phyloP scores from a whole-genome alignment of 2,113 vertebrate genomes.

The Potamarius usumacintae region DNA sequence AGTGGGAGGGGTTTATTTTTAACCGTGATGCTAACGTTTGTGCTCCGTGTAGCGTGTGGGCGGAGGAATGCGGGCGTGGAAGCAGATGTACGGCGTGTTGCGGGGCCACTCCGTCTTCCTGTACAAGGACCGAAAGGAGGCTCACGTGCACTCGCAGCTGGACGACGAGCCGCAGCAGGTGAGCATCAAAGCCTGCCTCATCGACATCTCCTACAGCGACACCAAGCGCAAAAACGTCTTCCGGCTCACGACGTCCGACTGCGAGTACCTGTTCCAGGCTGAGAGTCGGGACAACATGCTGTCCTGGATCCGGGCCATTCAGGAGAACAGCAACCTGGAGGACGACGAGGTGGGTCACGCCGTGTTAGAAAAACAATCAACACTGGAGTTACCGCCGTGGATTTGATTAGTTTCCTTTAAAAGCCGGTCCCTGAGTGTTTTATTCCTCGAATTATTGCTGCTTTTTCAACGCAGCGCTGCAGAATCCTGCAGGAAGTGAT shows the following conservation, averaged over 20 bases:
- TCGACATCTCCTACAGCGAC: constrained; percentile 98
- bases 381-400: too few relatives aligned
- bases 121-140: constrained; percentile 92
- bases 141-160: constrained; percentile 71
- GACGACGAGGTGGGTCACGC: constrained; percentile 78
- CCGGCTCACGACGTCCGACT: constrained; percentile 90
- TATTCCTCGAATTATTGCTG: too few relatives aligned
- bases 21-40: neutral
- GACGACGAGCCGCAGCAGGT: constrained; percentile 88
- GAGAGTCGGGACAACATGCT: constrained; percentile 97
- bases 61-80: constrained; percentile 91
- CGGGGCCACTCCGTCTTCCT: constrained; percentile 88
- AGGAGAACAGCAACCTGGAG: constrained; percentile 90
- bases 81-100: constrained; percentile 90
- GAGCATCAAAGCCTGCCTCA: constrained; percentile 91
- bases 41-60: constrained; percentile 78
- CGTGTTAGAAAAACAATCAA: too few relatives aligned
- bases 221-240: constrained; percentile 97
- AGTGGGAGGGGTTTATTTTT: neutral
- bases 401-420: too few relatives aligned
- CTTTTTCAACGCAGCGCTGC: neutral
- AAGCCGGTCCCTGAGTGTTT: too few relatives aligned
- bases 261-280: constrained; percentile 94
- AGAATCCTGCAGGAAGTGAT: too few relatives aligned
- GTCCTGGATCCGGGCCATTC: constrained; percentile 93